Evolutionary conservation across 1,140 invertebrate genomes (phyloP).

Genomic region (Drosophila mauritiana): DNA sequence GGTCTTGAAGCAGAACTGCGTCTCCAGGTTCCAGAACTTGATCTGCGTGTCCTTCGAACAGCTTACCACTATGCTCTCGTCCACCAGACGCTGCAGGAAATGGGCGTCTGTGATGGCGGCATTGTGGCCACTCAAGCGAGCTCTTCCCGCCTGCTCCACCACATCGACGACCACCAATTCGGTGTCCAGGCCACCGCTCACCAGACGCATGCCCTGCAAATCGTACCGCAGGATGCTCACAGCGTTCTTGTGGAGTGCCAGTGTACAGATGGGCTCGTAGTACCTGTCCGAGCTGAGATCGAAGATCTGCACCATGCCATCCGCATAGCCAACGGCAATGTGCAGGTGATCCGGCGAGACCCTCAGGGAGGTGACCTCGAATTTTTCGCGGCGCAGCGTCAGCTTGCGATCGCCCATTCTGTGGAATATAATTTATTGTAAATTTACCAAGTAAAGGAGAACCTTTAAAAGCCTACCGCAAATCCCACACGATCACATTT

Average conservation of each 20-base stretch:
- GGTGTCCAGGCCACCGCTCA: constrained; percentile 88
- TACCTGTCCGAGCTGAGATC: constrained; percentile 88
- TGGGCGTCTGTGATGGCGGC: constrained; percentile 93
- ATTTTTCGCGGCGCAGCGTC: constrained; percentile 91
- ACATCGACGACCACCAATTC: constrained; percentile 98
- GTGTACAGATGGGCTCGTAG: constrained; percentile 88
- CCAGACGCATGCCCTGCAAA: constrained; percentile 84
- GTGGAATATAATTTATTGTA: background rate
- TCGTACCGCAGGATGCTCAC: constrained; percentile 93
- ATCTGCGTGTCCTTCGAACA: constrained; percentile 97
- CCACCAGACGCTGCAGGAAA: constrained; percentile 89
- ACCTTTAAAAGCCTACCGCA: constrained; percentile 84
- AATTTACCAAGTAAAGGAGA: background rate
- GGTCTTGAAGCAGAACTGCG: constrained; percentile 98
- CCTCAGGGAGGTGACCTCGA: constrained; percentile 90
- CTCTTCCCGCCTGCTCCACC: constrained; percentile 95
- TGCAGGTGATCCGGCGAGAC: constrained; percentile 90
- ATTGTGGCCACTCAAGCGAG: constrained; percentile 96
- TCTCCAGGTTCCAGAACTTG: constrained; percentile 99
- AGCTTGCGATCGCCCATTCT: constrained; percentile 93
- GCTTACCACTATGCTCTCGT: constrained; percentile 91
- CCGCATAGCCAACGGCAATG: constrained; percentile 95
- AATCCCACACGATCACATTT: constrained; percentile 97
- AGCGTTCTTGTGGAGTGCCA: constrained; percentile 95
- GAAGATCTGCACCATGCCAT: constrained; percentile 95